These are phyloP conservation scores for Macrophya annulata DNA, from an alignment of 2,888 invertebrate species.

Conservation along the genomic window DNA sequence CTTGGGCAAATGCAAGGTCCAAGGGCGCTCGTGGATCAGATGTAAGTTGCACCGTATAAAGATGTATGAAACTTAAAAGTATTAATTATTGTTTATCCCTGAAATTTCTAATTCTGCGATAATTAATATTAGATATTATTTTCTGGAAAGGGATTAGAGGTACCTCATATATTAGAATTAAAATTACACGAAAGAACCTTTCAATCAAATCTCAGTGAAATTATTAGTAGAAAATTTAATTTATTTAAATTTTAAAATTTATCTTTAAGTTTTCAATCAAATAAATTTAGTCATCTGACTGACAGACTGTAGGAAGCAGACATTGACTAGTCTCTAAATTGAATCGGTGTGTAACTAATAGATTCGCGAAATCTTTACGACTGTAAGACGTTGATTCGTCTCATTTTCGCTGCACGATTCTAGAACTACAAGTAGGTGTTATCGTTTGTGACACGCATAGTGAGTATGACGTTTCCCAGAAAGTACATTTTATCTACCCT, in stretches of 20 bases:
- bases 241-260: neutral
- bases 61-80: neutral
- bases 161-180: neutral
- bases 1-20: constrained; percentile 94
- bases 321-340: neutral
- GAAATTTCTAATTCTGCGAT: neutral
- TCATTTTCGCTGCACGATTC: neutral
- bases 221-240: neutral
- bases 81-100: neutral
- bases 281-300: neutral
- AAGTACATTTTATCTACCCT: constrained; percentile 6
- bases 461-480: constrained; percentile 38
- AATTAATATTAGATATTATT: neutral
- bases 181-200: neutral
- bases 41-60: constrained; percentile 85
- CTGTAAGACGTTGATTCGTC: constrained; percentile 5
- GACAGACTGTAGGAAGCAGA: neutral
- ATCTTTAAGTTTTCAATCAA: neutral
- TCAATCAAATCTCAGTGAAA: neutral
- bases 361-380: constrained; percentile 12
- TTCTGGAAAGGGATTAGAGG: neutral
- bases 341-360: neutral
- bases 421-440: neutral
- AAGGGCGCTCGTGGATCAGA: constrained; percentile 89
- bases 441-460: neutral